Evolutionary conservation across 2,113 vertebrate species (phyloP), one percentile per base, ranked within the genome.

Genomic region (Siniperca chuatsi): DNA sequence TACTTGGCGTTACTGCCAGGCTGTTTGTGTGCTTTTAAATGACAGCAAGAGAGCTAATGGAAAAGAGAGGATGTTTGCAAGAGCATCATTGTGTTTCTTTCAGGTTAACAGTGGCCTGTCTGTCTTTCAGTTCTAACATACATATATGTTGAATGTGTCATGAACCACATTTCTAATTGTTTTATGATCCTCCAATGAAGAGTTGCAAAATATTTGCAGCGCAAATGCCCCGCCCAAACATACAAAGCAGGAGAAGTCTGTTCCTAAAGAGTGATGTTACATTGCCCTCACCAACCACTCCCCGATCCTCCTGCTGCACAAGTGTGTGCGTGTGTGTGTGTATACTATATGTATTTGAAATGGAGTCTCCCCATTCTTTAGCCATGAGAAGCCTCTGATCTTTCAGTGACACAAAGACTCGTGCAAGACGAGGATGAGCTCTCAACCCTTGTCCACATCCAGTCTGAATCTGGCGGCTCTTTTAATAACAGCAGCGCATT

Each of bases 1-100:
- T 92, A 94, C 93, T 92, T 93, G 87, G 88, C 90, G 87, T 87
- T 64, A 73, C 75, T 80, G 86, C 87, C 88, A 87, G 80, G 84
- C 80, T 85, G 78, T 89, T 87, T 87, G 78, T 44, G 68, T 54
- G 54, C 50, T 82, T 87, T 91, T 50, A 91, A 61, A 84, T 78
- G 81, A 88, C 62, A n/a, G 65, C 48, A 76, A 83, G 18, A 81
- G 55, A 86, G 78, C 64, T 37, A 54, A 65, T 48, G 23, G 29
- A 62, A 82, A 67, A 68, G 44, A 87, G 50, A 66, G 35, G 78
- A 29, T 75, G 81, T 73, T 57, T 54, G 75, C 69, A 61, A 35
- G 3, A 68, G 65, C 29, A 20, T 40, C 15, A 23, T 84, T 86
- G 57, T 78, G 75, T 60, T 77, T 50, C 35, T 75, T n/a, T 81